These are phyloP conservation scores for Xerus inauris DNA, from an alignment of 2,113 vertebrate genomes.

Conservation along the genomic window DNA sequence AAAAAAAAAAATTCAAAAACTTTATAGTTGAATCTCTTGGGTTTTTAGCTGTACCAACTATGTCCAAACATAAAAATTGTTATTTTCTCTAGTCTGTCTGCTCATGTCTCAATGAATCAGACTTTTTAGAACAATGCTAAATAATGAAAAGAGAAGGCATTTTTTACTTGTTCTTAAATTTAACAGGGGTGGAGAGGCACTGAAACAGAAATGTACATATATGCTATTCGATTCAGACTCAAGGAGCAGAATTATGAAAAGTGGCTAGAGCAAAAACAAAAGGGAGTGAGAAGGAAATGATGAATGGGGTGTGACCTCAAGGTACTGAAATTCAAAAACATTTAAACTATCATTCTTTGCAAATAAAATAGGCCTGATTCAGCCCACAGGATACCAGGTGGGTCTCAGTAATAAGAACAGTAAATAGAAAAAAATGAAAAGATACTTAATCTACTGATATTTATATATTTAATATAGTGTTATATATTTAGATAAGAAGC, in stretches of 20 bases:
- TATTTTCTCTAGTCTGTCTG: neutral
- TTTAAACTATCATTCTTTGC: neutral
- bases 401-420: neutral
- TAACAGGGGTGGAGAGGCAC: neutral
- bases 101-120: neutral
- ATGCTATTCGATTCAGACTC: neutral
- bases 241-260: neutral
- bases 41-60: neutral
- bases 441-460: no score
- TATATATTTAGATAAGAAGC: neutral
- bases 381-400: neutral
- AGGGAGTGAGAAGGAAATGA: neutral
- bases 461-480: neutral
- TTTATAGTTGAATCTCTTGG: neutral
- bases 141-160: constrained; percentile 37
- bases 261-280: neutral
- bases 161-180: neutral
- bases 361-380: neutral
- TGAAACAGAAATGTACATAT: neutral
- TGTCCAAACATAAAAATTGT: neutral
- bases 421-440: neutral
- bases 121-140: constrained; percentile 22
- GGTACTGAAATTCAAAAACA: neutral
- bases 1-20: no score
- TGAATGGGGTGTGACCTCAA: neutral